Conservation (phyloP, 2,113 vertebrate species). For the Aegotheles bennettii region DNA sequence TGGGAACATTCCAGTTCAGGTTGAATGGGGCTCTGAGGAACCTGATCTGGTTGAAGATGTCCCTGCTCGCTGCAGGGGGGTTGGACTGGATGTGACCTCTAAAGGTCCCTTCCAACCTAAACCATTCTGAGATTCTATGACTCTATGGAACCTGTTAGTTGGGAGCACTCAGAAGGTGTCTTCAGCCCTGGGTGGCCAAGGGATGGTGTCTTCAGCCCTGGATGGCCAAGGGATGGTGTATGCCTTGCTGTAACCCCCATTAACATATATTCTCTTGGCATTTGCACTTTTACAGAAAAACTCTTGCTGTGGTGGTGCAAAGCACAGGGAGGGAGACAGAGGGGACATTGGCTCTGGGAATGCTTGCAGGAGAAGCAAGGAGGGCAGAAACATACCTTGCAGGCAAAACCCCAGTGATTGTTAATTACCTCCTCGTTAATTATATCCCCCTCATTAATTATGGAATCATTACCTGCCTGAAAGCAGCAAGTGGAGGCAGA, state of each 20-base stretch:
- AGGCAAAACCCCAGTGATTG: background rate
- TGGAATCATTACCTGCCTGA: fast-evolving
- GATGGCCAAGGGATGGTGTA: fast-evolving
- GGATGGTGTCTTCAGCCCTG: background rate
- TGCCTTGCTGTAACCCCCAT: fast-evolving
- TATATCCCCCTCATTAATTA: fast-evolving
- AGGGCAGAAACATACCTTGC: fast-evolving
- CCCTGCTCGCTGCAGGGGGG: no score
- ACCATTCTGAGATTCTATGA: no score
- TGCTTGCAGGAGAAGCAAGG: fast-evolving
- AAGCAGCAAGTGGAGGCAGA: background rate
- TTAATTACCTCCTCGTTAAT: fast-evolving
- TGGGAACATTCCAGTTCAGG: no score
- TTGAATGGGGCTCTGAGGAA: no score
- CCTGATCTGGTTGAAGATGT: no score
- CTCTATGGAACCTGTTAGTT: background rate
- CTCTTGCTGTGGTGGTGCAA: background rate
- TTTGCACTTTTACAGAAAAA: background rate
- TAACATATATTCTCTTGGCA: background rate
- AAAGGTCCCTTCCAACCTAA: no score
- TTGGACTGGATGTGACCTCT: no score
- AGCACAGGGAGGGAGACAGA: fast-evolving
- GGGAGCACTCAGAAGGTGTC: background rate
- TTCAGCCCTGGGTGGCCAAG: background rate
- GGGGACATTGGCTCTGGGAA: background rate